Conservation (phyloP, 2,888 invertebrate genomes). For the Leptinotarsa haldemani region DNA sequence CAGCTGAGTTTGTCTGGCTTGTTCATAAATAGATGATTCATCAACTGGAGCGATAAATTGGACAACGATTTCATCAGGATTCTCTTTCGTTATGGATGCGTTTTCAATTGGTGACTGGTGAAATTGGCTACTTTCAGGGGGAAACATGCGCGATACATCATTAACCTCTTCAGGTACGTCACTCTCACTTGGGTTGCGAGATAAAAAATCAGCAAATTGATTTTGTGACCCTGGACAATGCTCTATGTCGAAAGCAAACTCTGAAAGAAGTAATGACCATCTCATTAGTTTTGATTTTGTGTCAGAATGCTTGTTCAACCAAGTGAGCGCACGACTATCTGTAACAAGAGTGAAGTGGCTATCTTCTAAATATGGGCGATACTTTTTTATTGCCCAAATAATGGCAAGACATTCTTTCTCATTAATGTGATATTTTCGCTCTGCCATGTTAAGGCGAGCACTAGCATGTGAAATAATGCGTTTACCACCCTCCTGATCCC, state of each 20-base stretch:
- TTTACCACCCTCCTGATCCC: neutral
- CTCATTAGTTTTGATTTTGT: conserved; percentile 29
- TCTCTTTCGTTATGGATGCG: too few relatives aligned
- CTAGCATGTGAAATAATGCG: conserved; percentile 7
- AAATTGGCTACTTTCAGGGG: too few relatives aligned
- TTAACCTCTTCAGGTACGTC: too few relatives aligned
- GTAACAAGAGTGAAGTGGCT: conserved; percentile 37
- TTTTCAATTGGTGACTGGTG: too few relatives aligned
- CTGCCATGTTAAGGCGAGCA: neutral
- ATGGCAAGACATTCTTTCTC: conserved; percentile 43
- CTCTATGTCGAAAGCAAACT: conserved; percentile 26
- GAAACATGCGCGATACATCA: too few relatives aligned
- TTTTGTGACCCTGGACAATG: neutral
- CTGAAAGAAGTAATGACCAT: conserved; percentile 37
- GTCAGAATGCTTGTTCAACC: conserved; percentile 23
- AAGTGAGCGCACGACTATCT: conserved; percentile 22
- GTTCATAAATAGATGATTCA: too few relatives aligned
- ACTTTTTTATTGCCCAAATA: conserved; percentile 21
- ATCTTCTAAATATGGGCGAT: conserved; percentile 37
- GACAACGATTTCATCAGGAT: too few relatives aligned
- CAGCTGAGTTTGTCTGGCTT: too few relatives aligned
- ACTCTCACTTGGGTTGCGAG: neutral
- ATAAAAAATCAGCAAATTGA: neutral
- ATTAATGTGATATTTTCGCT: conserved; percentile 34
- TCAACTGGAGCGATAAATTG: too few relatives aligned